Conservation (phyloP, 2,113 vertebrate genomes). For the Pluvialis apricaria region DNA sequence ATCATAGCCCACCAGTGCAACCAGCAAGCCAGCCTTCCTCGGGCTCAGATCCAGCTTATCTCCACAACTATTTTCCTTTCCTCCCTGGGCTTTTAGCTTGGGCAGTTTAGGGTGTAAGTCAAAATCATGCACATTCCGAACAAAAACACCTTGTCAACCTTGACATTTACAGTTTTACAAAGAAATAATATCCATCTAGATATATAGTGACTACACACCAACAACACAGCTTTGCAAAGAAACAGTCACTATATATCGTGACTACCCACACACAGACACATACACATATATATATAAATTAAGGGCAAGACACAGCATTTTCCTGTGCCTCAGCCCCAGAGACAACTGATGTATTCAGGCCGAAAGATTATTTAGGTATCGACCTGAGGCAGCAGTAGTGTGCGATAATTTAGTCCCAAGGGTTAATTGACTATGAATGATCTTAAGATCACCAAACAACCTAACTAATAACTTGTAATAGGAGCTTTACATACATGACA, state of each 20-base stretch:
- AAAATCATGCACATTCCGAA: not conserved
- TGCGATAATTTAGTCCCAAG: slow-evolving; percentile 50
- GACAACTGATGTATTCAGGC: not conserved
- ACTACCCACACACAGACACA: no score
- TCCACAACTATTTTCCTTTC: not conserved
- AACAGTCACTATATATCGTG: not conserved
- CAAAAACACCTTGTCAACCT: not conserved
- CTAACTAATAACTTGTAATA: not conserved
- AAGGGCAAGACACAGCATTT: not conserved
- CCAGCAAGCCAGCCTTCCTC: not conserved
- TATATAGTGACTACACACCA: not conserved
- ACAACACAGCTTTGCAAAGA: not conserved
- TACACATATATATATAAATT: not conserved
- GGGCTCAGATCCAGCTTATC: not conserved
- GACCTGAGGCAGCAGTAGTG: not conserved
- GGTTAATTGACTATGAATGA: slow-evolving; percentile 60
- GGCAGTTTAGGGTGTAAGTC: not conserved
- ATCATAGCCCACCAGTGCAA: not conserved
- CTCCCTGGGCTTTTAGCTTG: not conserved
- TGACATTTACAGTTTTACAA: not conserved
- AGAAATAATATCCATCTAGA: not conserved
- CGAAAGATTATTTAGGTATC: slow-evolving; percentile 11
- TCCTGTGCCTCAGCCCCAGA: not conserved
- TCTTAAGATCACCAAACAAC: slow-evolving; percentile 18
- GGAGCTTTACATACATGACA: not conserved